phyloP scores from a whole-genome alignment of 2,888 invertebrate species.

The Galerucella pusilla region DNA sequence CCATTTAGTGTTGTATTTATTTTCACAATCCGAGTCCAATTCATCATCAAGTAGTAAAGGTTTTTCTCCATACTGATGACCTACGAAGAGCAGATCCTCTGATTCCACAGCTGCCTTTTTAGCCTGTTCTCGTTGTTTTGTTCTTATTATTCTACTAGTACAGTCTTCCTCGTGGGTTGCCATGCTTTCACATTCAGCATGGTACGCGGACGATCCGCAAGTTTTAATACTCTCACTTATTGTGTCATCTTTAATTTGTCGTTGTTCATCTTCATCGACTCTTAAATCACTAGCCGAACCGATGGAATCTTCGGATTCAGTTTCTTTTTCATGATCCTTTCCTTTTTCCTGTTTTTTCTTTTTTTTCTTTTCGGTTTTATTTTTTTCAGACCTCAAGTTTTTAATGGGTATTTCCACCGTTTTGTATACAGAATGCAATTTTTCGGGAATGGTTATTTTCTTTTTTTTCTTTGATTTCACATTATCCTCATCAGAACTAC shows the following conservation, averaged over 20 bases:
- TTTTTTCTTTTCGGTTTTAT: constrained; percentile 58
- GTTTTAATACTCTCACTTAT: constrained; percentile 73
- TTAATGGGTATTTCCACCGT: constrained; percentile 66
- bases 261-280: constrained; percentile 67
- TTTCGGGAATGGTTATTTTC: constrained; percentile 68
- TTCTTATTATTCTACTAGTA: constrained; percentile 66
- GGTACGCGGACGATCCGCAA: constrained; percentile 77
- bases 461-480: constrained; percentile 61
- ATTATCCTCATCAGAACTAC: constrained; percentile 63
- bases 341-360: constrained; percentile 47
- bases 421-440: constrained; percentile 68
- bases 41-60: constrained; percentile 83
- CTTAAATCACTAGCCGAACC: constrained; percentile 79
- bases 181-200: constrained; percentile 78
- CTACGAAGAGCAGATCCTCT: constrained; percentile 73
- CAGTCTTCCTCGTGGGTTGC: constrained; percentile 72
- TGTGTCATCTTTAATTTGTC: constrained; percentile 63
- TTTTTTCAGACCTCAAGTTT: constrained; percentile 66
- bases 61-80: constrained; percentile 80
- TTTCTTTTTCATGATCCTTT: constrained; percentile 53
- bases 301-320: constrained; percentile 74
- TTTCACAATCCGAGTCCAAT: constrained; percentile 72
- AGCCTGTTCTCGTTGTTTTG: constrained; percentile 65
- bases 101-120: constrained; percentile 59
- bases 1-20: constrained; percentile 45